These are phyloP conservation scores for Dolichomitus sp. DNA, from an alignment of 2,888 invertebrate species.

Conservation along the genomic window DNA sequence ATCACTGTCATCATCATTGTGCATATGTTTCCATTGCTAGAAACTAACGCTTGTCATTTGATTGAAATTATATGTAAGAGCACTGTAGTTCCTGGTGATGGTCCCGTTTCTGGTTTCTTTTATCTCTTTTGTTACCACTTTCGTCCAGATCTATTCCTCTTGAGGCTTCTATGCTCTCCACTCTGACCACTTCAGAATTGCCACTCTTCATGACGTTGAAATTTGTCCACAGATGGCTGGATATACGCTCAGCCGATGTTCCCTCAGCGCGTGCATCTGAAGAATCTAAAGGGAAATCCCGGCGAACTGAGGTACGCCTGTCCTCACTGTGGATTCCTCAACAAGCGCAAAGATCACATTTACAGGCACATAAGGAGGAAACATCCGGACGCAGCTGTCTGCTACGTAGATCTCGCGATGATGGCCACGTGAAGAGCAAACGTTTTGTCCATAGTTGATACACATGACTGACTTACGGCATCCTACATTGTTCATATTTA, in stretches of 20 bases:
- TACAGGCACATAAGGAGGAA: conserved; percentile 87
- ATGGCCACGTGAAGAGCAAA: not conserved
- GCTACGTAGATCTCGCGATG: conserved; percentile 65
- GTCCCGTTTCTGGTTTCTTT: conserved; percentile 1
- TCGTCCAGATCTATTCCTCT: not conserved
- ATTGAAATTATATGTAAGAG: conserved; percentile 6
- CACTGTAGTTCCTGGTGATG: conserved; percentile 13
- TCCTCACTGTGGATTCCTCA: conserved; percentile 87
- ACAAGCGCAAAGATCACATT: conserved; percentile 87
- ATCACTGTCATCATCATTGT: not conserved
- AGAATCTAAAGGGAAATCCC: not conserved
- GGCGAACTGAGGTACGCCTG: conserved; percentile 83
- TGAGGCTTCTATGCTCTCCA: not conserved
- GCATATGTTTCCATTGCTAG: conserved; percentile 1
- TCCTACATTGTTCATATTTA: not conserved
- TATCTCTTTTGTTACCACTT: not conserved
- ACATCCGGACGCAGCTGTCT: conserved; percentile 82
- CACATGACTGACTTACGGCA: not conserved
- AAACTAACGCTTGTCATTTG: conserved; percentile 30
- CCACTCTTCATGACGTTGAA: conserved; percentile 22
- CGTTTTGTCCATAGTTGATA: not conserved
- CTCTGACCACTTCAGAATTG: not conserved
- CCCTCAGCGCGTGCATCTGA: conserved; percentile 30
- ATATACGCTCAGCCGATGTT: conserved; percentile 19
- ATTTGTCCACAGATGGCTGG: conserved; percentile 65